Conservation (phyloP, 2,888 invertebrate species). For the Drosophila mimica region DNA sequence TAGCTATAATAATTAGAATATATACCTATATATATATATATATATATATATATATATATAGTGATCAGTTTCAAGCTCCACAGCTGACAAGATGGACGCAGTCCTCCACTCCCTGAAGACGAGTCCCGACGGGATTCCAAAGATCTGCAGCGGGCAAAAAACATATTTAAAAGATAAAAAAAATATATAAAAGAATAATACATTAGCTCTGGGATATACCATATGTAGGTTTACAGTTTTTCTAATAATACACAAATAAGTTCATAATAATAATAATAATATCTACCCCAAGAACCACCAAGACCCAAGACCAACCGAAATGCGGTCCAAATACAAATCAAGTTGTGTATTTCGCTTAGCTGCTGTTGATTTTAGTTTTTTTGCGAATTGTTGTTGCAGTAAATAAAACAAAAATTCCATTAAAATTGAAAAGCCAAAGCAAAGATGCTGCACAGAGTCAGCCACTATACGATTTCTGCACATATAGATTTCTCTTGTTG, state of each 20-base stretch:
- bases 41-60: not conserved
- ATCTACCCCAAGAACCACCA: not conserved
- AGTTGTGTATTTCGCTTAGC: conserved; percentile 9
- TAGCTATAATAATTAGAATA: not conserved
- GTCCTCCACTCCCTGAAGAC: not conserved
- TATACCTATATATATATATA: not conserved
- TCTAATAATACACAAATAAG: not conserved
- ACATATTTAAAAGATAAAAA: not conserved
- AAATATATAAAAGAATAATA: not conserved
- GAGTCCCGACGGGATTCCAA: no score
- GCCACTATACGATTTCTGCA: not conserved
- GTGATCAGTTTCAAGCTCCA: not conserved
- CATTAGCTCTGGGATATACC: not conserved
- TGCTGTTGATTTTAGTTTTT: not conserved
- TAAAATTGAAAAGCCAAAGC: conserved; percentile 57
- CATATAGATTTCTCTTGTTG: conserved; percentile 15
- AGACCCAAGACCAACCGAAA: not conserved
- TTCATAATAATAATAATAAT: not conserved
- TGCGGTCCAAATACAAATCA: conserved; percentile 11
- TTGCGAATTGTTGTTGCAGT: conserved; percentile 23
- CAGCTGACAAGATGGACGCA: not conserved
- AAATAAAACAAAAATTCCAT: conserved; percentile 64
- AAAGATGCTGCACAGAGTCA: conserved; percentile 32
- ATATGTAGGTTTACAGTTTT: rapidly evolving
- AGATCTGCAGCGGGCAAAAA: no score